Evolutionary conservation across 2,797 vertebrate genomes (phyloP).

Genomic region (Tachyglossus aculeatus): DNA sequence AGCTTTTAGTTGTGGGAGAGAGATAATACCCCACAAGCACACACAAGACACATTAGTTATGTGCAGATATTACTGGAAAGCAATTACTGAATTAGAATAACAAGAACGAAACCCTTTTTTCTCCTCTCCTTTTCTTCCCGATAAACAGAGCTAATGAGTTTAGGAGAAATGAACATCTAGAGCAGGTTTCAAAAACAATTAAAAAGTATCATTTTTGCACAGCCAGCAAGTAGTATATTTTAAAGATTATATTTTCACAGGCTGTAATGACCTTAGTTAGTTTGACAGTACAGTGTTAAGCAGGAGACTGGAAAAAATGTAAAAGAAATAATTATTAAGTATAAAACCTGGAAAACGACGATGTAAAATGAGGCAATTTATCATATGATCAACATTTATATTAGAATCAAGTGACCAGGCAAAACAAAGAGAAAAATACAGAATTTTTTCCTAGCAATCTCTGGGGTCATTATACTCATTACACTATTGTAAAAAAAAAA

Average conservation of each 20-base stretch:
- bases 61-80: not conserved
- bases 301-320: constrained; percentile 29
- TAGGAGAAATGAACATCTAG: constrained; percentile 22
- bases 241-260: constrained; percentile 20
- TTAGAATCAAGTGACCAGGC: constrained; percentile 9
- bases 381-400: constrained; percentile 13
- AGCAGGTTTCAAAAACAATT: constrained; percentile 26
- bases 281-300: constrained; percentile 9
- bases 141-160: constrained; percentile 20
- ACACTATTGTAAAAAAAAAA: too few species aligned
- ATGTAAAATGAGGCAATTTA: constrained; percentile 5
- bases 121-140: not conserved
- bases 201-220: constrained; percentile 26
- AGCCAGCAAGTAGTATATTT: constrained; percentile 5
- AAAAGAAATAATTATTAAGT: constrained; percentile 18
- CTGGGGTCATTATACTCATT: too few species aligned
- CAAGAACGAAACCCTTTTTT: constrained; percentile 11
- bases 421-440: constrained; percentile 9
- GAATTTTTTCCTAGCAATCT: constrained; percentile 8
- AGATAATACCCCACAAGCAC: not conserved
- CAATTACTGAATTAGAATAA: constrained; percentile 2
- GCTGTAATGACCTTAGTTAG: constrained; percentile 9
- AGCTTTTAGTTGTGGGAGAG: not conserved
- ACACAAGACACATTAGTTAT: not conserved
- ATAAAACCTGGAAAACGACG: not conserved